Evolutionary conservation across 2,113 vertebrate genomes (phyloP).

Genomic region (Chionomys nivalis): DNA sequence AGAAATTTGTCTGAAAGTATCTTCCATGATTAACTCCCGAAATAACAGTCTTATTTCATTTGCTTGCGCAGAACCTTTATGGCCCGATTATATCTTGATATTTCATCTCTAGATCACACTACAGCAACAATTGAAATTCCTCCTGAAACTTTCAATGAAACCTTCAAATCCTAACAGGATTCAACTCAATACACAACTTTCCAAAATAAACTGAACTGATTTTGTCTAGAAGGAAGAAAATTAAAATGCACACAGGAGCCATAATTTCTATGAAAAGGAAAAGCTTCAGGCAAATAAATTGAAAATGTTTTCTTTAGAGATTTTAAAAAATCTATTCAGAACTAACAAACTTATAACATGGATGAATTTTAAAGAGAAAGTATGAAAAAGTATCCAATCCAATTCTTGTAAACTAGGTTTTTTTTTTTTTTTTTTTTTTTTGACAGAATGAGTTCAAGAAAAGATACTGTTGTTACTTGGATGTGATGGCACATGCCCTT

Average conservation of each 20-base stretch:
- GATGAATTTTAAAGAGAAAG: neutral
- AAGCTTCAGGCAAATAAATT: neutral
- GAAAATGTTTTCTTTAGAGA: neutral
- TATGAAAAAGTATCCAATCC: neutral
- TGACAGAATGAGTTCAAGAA: neutral
- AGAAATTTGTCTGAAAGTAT: neutral
- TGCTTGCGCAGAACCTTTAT: neutral
- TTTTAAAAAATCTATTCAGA: neutral
- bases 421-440: neutral
- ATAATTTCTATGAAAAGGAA: neutral
- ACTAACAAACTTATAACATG: neutral
- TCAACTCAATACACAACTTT: neutral
- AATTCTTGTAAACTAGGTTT: neutral
- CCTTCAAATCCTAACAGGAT: neutral
- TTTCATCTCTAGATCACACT: neutral
- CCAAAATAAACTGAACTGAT: conserved; percentile 10
- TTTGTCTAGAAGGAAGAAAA: neutral
- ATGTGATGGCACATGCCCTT: neutral
- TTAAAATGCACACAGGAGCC: neutral
- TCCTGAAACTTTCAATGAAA: neutral
- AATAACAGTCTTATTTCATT: neutral
- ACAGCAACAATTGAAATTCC: neutral
- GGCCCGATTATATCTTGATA: neutral
- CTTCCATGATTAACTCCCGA: no score
- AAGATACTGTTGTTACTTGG: neutral